Base-by-base conservation (phyloP, 1,140 invertebrate species). In the Meloidogyne hapla region DNA sequence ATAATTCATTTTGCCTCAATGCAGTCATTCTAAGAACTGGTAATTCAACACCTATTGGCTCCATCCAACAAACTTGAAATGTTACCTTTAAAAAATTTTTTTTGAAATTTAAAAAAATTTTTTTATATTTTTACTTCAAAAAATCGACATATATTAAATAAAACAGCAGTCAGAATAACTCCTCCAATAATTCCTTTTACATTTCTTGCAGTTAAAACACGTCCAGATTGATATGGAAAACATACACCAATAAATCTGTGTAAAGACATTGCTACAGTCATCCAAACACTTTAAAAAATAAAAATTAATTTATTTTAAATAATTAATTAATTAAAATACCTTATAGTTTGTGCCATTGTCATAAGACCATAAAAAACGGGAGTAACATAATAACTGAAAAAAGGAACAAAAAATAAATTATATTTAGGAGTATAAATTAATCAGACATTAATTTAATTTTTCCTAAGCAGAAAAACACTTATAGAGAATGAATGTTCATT, bases 311-410 rank as follows among this genome's bases (percentile, higher is more conserved):
- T 3, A 21, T 8, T 38, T 69, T 69, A 26, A 26, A 26, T n/a
- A 25, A 40, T 23, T 5, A 21, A 66, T 1, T 42, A 13, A 40
- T 33, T 33, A 33, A 69, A 15, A 73, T 73, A 79, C 78, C 78
- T 79, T 42, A 75, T 69, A 33, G 82, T 83, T 73, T 83, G 82
- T 28, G 82, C 80, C 74, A 83, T 64, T 26, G 83, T 84, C 82
- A 84, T 84, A 45, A 83, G 62, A n/a, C 67, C 73, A 67, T 83
- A 83, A 26, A 76, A 71, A 26, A 67, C 69, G 4, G 80, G 80
- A 2, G 81, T 69, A 13, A 69, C 45, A 23, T 64, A 69, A 71
- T 83, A 83, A 73, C 81, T 83, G 61, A 45, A 83, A 79, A 26
- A 48, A 48, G 4, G 33, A 33, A 33, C 5, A 33, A 33, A n/a